Percentiles rank a stretch among this genome's conserved stretches.
Evolutionary conservation across 2,113 vertebrate species (phyloP).

Genomic region (Ursus arctos): DNA sequence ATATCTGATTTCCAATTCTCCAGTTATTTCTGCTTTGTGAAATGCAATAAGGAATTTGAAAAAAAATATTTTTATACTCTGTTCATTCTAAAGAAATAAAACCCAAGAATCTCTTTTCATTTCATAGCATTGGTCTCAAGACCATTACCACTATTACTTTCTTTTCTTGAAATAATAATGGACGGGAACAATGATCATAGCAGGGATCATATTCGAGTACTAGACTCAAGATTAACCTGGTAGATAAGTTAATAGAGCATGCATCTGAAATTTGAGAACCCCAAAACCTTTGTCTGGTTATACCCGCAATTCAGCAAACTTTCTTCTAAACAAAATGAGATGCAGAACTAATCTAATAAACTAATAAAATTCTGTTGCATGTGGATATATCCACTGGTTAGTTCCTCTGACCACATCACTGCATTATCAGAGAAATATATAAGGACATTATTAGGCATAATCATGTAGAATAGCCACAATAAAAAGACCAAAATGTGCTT

Average conservation of each 20-base stretch:
- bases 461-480: too few relatives aligned
- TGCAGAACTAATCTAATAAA: neutral
- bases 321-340: neutral
- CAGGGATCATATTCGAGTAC: neutral
- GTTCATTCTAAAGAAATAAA: neutral
- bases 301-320: neutral
- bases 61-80: neutral
- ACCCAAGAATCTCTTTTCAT: neutral
- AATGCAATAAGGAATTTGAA: neutral
- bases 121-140: neutral
- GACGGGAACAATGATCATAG: neutral
- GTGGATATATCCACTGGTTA: neutral
- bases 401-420: neutral
- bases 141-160: neutral
- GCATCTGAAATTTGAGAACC: neutral
- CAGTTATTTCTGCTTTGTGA: neutral
- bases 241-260: neutral
- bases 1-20: neutral
- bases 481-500: neutral
- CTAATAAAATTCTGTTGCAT: neutral
- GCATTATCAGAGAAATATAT: neutral
- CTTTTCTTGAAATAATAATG: neutral
- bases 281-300: neutral
- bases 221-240: accelerated
- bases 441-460: neutral